These are phyloP conservation scores for Malurus splendens DNA, from an alignment of 2,797 vertebrate species.

Conservation along the genomic window DNA sequence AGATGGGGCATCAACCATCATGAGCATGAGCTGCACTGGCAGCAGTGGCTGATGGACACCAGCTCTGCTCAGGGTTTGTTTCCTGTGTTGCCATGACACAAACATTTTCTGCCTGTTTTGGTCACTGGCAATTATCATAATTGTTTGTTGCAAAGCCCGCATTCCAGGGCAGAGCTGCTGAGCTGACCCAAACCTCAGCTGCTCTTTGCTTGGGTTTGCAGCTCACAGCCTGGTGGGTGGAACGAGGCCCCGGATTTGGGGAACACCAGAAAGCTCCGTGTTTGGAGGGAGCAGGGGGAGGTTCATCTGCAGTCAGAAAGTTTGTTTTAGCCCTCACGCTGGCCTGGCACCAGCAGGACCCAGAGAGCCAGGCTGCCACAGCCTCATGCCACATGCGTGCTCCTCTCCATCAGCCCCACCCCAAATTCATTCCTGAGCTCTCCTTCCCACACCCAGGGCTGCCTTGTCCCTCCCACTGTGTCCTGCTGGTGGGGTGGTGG, in stretches of 20 bases:
- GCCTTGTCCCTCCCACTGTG: neutral
- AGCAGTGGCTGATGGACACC: neutral
- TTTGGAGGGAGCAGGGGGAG: neutral
- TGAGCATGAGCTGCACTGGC: neutral
- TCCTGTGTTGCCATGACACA: conserved; percentile 11
- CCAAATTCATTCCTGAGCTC: neutral
- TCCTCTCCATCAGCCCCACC: neutral
- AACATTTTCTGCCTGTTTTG: conserved; percentile 16
- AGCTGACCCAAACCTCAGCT: conserved; percentile 20
- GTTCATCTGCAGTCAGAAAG: neutral
- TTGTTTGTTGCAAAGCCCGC: neutral
- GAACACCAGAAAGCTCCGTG: neutral
- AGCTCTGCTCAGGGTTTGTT: neutral
- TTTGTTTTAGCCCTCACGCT: neutral
- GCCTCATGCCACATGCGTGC: rapidly evolving
- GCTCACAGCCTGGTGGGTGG: neutral
- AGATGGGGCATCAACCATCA: neutral
- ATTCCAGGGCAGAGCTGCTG: neutral
- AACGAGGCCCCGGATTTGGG: neutral
- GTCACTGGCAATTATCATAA: conserved; percentile 19
- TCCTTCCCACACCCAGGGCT: neutral
- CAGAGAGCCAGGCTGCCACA: neutral
- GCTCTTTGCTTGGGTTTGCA: neutral
- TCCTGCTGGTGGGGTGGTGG: neutral
- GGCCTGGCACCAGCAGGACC: neutral